These are phyloP conservation scores for Radopholus similis DNA, from an alignment of 1,140 invertebrate genomes.

Conservation along the genomic window DNA sequence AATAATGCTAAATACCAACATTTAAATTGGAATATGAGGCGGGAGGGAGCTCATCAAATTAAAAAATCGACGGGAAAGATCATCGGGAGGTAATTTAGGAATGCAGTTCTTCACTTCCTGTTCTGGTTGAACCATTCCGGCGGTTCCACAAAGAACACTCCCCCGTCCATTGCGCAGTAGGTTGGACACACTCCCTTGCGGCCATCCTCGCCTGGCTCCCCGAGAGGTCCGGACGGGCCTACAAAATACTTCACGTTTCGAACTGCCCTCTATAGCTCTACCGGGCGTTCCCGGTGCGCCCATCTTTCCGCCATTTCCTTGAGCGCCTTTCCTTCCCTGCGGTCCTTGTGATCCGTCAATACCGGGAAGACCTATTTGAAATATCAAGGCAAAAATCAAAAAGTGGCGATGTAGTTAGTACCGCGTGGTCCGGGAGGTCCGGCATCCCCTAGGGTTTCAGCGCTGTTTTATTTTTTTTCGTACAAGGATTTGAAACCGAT, in stretches of 20 bases:
- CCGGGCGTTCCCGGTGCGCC: slow-evolving; percentile 32
- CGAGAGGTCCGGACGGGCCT: slow-evolving; percentile 28
- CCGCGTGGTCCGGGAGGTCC: slow-evolving; percentile 36
- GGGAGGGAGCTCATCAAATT: background rate
- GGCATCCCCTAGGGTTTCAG: background rate
- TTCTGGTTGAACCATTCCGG: slow-evolving; percentile 52
- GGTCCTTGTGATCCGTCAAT: slow-evolving; percentile 44
- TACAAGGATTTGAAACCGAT: slow-evolving; percentile 16
- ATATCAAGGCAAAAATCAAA: background rate
- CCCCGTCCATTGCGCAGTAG: slow-evolving; percentile 52
- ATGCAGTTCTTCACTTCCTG: background rate
- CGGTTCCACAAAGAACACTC: slow-evolving; percentile 47
- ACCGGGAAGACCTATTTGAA: slow-evolving; percentile 24
- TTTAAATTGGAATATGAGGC: too few species aligned
- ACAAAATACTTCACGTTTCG: background rate
- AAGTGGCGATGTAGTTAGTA: background rate
- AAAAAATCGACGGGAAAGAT: background rate
- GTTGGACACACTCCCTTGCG: slow-evolving; percentile 54
- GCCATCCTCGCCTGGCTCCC: slow-evolving; percentile 47
- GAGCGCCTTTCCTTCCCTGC: slow-evolving; percentile 18
- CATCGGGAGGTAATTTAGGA: background rate
- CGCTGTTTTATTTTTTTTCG: background rate
- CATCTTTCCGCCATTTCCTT: slow-evolving; percentile 25
- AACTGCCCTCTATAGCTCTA: background rate
- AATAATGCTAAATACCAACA: too few species aligned